These are phyloP conservation scores for Lithosia quadra DNA, from an alignment of 2,888 invertebrate species.

Conservation along the genomic window DNA sequence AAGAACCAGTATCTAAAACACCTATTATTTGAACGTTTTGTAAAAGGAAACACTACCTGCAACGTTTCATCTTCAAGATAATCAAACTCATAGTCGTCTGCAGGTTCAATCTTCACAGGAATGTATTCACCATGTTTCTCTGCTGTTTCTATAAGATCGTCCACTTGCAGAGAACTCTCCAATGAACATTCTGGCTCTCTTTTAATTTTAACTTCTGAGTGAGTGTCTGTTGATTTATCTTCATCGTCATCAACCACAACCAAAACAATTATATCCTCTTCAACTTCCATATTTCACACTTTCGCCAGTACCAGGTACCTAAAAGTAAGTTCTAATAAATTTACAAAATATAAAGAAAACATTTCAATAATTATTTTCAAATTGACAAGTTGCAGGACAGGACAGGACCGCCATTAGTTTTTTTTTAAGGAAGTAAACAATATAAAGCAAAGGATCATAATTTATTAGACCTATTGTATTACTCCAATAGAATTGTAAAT, in stretches of 20 bases:
- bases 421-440: conserved; percentile 34
- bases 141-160: conserved; percentile 58
- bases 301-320: conserved; percentile 26
- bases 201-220: conserved; percentile 49
- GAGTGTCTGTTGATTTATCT: conserved; percentile 27
- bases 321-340: conserved; percentile 13
- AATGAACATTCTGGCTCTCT: conserved; percentile 31
- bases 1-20: no score
- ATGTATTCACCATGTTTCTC: conserved; percentile 58
- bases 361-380: conserved; percentile 33
- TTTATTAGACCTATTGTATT: conserved; percentile 31
- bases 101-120: conserved; percentile 40
- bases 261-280: conserved; percentile 57
- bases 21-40: no score
- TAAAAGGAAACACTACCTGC: conserved; percentile 14
- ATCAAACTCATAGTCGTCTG: conserved; percentile 27
- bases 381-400: conserved; percentile 46
- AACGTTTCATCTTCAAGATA: conserved; percentile 37
- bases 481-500: background rate
- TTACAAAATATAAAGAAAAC: background rate
- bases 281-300: conserved; percentile 43
- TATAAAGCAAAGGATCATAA: conserved; percentile 35
- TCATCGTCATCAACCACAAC: conserved; percentile 48
- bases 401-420: conserved; percentile 44
- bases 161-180: conserved; percentile 36